Conservation (phyloP, 2,797 vertebrate genomes). For the Myiotriccus ornatus region DNA sequence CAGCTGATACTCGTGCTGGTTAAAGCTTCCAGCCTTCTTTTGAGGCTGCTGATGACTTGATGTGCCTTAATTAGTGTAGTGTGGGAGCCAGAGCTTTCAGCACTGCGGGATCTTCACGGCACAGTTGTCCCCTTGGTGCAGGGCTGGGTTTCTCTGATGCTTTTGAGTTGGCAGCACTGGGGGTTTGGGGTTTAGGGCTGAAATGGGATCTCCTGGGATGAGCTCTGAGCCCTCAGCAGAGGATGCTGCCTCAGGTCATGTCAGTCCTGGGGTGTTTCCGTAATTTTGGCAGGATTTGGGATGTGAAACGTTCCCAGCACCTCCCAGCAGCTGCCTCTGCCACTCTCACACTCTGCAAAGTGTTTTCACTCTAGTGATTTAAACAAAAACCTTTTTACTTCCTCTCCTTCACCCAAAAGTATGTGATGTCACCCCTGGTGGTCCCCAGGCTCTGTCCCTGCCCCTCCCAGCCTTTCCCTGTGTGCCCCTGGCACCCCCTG, state of each 20-base stretch:
- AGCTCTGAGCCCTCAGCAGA: not conserved
- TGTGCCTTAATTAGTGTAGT: not conserved
- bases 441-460: not conserved
- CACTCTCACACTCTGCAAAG: rapidly evolving
- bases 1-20: not conserved
- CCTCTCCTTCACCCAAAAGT: not conserved
- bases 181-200: not conserved
- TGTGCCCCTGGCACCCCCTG: not conserved
- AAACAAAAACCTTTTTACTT: not conserved
- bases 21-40: not conserved
- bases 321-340: not conserved
- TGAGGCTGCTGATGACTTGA: not conserved
- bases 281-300: not conserved
- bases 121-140: not conserved
- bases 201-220: not conserved
- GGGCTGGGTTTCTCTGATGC: not conserved
- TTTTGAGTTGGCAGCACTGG: not conserved
- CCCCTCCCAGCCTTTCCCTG: not conserved
- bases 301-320: not conserved
- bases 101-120: rapidly evolving
- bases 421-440: too few relatives aligned
- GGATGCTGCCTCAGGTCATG: rapidly evolving
- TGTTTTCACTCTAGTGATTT: rapidly evolving
- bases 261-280: not conserved
- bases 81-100: not conserved